Conservation (phyloP, 2,797 vertebrate genomes). For the Leuciscus waleckii region DNA sequence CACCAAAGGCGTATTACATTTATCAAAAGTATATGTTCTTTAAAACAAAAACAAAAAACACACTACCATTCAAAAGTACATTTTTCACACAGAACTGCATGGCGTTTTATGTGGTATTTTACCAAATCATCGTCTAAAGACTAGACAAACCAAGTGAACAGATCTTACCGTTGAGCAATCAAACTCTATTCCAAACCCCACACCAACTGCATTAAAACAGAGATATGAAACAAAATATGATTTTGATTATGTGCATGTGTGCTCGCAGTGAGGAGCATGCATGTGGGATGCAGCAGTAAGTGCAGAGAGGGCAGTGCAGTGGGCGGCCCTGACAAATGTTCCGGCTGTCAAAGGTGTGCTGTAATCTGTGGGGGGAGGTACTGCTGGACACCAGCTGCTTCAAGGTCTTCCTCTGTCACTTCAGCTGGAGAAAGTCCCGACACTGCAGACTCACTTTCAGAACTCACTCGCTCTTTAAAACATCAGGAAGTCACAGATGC, state of each 20-base stretch:
- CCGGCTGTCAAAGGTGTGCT: slow-evolving; percentile 61
- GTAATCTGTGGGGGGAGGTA: slow-evolving; percentile 61
- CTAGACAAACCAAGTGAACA: neutral
- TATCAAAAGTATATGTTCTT: neutral
- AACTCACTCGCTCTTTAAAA: neutral
- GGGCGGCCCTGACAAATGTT: slow-evolving; percentile 65
- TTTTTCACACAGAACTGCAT: no score
- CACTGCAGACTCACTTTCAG: slow-evolving; percentile 3
- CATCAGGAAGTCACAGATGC: neutral
- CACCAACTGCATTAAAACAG: neutral
- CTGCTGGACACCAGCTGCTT: slow-evolving; percentile 53
- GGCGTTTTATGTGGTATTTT: neutral
- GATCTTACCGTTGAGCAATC: neutral
- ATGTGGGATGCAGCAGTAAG: slow-evolving; percentile 49
- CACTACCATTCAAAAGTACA: no score
- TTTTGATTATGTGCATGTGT: slow-evolving; percentile 18
- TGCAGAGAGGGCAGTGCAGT: slow-evolving; percentile 59
- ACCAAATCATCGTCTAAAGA: neutral
- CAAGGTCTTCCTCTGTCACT: slow-evolving; percentile 43
- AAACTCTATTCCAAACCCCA: neutral
- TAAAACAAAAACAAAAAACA: neutral
- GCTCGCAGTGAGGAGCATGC: slow-evolving; percentile 3
- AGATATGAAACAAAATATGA: neutral
- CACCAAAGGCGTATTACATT: no score
- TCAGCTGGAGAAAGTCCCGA: slow-evolving; percentile 11